Evolutionary conservation across 64 coral and sea anemone genomes (phyloP).

Genomic region (Montipora foliosa): DNA sequence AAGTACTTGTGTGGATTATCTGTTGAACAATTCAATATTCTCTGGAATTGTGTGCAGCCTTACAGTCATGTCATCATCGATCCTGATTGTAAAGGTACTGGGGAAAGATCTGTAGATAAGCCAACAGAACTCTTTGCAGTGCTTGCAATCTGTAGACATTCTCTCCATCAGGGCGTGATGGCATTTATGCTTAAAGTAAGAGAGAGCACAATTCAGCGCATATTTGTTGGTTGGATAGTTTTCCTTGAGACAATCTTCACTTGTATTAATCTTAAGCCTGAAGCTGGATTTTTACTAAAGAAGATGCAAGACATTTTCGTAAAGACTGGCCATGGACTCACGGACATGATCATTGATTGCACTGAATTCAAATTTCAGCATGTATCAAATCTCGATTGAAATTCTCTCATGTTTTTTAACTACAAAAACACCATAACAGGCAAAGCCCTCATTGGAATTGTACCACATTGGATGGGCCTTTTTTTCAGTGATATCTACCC

Average conservation of each 20-base stretch:
- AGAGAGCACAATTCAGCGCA: not conserved
- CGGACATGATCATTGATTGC: constrained; percentile 45
- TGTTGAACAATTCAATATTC: constrained; percentile 57
- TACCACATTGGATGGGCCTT: constrained; percentile 22
- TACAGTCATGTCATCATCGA: not conserved
- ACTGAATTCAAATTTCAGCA: constrained; percentile 65
- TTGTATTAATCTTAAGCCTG: constrained; percentile 54
- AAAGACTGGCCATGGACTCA: constrained; percentile 26
- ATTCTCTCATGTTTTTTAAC: constrained; percentile 52
- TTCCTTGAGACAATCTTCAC: constrained; percentile 59
- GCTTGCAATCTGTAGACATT: constrained; percentile 57
- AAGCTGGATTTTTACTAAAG: constrained; percentile 42
- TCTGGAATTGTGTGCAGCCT: constrained; percentile 47
- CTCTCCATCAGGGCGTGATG: constrained; percentile 21
- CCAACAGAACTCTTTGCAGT: constrained; percentile 43
- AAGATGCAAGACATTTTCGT: constrained; percentile 72
- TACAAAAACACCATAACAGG: constrained; percentile 72
- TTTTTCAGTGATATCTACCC: constrained; percentile 58
- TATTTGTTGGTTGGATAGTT: constrained; percentile 54
- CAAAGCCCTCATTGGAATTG: constrained; percentile 60
- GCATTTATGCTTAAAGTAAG: constrained; percentile 34
- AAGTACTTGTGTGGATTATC: constrained; percentile 68
- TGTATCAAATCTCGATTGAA: constrained; percentile 51
- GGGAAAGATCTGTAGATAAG: constrained; percentile 3
- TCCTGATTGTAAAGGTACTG: not conserved